A percentile compares a stretch with the other conserved stretches of the same genome.
These are phyloP conservation scores for Oreochromis niloticus DNA, from an alignment of 2,113 vertebrate genomes.

Conservation along the genomic window DNA sequence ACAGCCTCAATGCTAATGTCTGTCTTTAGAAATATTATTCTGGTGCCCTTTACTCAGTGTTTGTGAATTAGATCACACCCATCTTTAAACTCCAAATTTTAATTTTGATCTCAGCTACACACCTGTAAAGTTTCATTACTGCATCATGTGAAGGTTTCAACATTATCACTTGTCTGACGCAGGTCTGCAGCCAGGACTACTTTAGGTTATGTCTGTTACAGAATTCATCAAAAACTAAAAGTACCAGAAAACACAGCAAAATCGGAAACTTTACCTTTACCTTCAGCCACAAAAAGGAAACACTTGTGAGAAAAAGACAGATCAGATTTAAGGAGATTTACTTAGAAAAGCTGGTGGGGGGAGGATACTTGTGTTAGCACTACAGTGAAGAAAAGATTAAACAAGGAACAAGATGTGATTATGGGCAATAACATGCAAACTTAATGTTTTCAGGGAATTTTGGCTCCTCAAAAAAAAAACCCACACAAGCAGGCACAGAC, in stretches of 20 bases:
- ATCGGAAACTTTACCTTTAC: neutral
- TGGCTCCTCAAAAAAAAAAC: neutral
- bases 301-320: neutral
- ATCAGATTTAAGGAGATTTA: neutral
- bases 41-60: neutral
- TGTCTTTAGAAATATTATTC: neutral
- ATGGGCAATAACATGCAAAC: neutral
- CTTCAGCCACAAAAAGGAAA: neutral
- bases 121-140: neutral
- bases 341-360: neutral
- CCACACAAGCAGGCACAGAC: neutral
- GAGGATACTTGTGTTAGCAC: neutral
- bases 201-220: neutral
- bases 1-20: neutral
- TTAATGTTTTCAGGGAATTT: neutral
- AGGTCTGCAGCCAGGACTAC: neutral
- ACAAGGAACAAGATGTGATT: neutral
- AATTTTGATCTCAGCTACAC: neutral
- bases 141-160: neutral
- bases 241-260: neutral
- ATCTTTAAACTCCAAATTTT: neutral
- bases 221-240: neutral
- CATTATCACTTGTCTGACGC: neutral
- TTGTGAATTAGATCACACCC: neutral
- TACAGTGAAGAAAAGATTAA: neutral